phyloP scores from a whole-genome alignment of 2,888 invertebrate genomes.

The Halictus ligatus region DNA sequence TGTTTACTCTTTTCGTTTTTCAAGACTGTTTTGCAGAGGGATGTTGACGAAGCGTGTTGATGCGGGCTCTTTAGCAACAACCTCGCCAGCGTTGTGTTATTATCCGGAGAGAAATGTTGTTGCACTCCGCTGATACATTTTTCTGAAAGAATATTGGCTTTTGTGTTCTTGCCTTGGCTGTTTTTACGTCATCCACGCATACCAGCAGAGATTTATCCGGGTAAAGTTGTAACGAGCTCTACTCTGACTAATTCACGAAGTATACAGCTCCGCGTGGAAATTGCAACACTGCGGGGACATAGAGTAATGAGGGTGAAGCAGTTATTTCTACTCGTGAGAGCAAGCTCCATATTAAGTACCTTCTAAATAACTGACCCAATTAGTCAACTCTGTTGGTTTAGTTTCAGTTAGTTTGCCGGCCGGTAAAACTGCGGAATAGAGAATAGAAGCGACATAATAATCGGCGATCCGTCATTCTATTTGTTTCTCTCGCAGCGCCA shows the following conservation, averaged over 20 bases:
- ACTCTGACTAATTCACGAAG: background rate
- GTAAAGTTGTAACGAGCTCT: background rate
- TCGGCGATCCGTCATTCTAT: background rate
- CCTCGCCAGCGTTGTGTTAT: background rate
- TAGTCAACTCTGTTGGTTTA: background rate
- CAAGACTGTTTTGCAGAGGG: background rate
- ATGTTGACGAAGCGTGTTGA: background rate
- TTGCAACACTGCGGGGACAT: background rate
- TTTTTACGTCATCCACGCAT: background rate
- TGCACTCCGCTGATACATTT: background rate
- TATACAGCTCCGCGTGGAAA: background rate
- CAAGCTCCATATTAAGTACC: background rate
- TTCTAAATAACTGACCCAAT: constrained; percentile 1
- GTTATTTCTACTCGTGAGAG: background rate
- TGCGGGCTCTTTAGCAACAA: background rate
- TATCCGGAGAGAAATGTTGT: background rate
- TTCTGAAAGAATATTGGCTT: background rate
- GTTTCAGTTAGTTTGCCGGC: background rate
- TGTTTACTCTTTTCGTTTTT: background rate
- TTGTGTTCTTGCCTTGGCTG: background rate
- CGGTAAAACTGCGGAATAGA: background rate
- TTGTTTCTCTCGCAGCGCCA: background rate
- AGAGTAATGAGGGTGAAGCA: constrained; percentile 2
- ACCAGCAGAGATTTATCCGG: background rate
- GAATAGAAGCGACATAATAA: background rate